Percentiles rank a stretch among this genome's conserved stretches.
Conservation (phyloP, 1,140 invertebrate genomes). For the Panagrolaimus sp. region DNA sequence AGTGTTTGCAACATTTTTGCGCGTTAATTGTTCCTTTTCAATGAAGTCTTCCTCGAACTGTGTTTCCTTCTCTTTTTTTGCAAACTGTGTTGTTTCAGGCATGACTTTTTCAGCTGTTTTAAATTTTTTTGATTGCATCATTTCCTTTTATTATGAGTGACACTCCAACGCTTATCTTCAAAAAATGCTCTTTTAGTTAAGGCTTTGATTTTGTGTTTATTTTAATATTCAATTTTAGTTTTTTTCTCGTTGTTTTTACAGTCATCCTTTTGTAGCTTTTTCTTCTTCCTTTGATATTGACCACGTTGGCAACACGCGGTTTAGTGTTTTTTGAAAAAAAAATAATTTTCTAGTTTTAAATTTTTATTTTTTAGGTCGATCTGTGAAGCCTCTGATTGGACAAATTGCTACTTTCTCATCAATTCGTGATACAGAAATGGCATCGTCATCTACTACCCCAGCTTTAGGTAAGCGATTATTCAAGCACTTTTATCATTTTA, state of each 20-base stretch:
- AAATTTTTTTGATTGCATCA: too few relatives aligned
- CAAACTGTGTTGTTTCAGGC: too few relatives aligned
- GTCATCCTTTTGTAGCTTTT: slow-evolving; percentile 1
- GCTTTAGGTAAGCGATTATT: background rate
- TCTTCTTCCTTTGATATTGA: background rate
- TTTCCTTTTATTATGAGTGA: too few relatives aligned
- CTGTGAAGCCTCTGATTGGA: background rate
- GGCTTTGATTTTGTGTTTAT: background rate
- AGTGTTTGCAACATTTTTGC: too few relatives aligned
- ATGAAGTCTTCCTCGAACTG: too few relatives aligned
- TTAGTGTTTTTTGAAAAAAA: too few relatives aligned
- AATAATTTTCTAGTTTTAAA: too few relatives aligned
- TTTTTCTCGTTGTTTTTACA: background rate
- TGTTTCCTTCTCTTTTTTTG: too few relatives aligned
- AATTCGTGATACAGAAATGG: slow-evolving; percentile 6
- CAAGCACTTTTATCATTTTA: background rate
- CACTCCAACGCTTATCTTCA: too few relatives aligned
- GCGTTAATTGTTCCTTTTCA: too few relatives aligned
- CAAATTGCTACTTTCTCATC: background rate
- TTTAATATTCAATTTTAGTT: background rate
- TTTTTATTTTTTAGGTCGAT: background rate
- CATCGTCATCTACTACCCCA: background rate
- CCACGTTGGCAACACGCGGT: background rate
- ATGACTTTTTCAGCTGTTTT: too few relatives aligned
- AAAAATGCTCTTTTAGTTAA: background rate